Evolutionary conservation across 1,140 invertebrate genomes (phyloP).

Genomic region (Temnothorax curvispinosus): DNA sequence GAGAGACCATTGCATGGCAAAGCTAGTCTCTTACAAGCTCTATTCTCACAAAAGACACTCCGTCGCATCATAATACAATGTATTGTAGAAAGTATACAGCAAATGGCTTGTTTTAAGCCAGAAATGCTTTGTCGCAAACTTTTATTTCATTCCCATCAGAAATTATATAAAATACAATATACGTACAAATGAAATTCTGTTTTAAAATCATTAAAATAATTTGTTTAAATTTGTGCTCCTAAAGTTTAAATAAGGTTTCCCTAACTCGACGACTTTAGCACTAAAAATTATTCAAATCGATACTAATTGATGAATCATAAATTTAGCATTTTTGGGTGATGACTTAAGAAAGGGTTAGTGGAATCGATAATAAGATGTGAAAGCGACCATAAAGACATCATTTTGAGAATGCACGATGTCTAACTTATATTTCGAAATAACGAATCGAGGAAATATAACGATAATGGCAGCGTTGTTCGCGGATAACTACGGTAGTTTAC

Average conservation of each 20-base stretch:
- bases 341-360: neutral
- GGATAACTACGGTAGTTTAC: conserved; percentile 52
- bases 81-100: neutral
- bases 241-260: neutral
- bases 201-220: neutral
- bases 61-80: neutral
- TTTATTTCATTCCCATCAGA: neutral
- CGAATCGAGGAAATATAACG: conserved; percentile 4
- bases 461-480: conserved; percentile 13
- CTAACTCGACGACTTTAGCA: neutral
- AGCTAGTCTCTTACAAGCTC: conserved; percentile 33
- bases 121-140: neutral
- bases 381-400: neutral
- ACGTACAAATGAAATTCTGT: neutral
- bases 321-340: neutral
- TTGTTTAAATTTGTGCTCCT: neutral
- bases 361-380: neutral
- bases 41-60: neutral
- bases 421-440: neutral
- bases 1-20: neutral
- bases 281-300: neutral
- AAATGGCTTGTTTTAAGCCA: conserved; percentile 7
- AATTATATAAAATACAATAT: neutral
- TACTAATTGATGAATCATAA: neutral
- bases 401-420: neutral